Conservation (phyloP, 2,113 vertebrate genomes). For the Engystomops pustulosus region DNA sequence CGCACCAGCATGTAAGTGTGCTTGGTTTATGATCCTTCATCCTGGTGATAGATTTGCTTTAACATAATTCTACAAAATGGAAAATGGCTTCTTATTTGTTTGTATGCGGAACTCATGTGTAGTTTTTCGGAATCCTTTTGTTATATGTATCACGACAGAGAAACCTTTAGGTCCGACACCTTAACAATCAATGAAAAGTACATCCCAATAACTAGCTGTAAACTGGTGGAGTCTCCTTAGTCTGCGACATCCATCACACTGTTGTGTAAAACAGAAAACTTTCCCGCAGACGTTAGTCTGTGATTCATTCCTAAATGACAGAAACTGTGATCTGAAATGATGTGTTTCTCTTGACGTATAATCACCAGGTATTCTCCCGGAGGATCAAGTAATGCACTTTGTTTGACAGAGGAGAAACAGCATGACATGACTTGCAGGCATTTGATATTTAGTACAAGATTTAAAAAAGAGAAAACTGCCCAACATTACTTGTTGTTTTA, state of each 20-base stretch:
- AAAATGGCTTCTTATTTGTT: no score
- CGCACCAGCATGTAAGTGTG: no score
- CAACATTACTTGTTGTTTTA: background rate
- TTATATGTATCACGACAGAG: no score
- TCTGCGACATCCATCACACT: background rate
- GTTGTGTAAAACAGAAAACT: constrained; percentile 25
- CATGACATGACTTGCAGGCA: constrained; percentile 41
- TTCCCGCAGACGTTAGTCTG: constrained; percentile 33
- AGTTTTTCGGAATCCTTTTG: no score
- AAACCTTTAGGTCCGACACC: background rate
- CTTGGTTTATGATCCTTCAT: no score
- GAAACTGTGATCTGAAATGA: constrained; percentile 49
- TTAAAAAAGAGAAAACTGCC: constrained; percentile 23
- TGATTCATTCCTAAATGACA: constrained; percentile 48
- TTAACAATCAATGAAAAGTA: background rate
- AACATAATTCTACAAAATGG: no score
- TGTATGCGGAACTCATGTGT: no score
- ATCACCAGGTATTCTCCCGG: constrained; percentile 43
- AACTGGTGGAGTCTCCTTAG: constrained; percentile 13
- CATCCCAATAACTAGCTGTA: background rate
- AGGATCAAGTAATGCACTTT: constrained; percentile 50
- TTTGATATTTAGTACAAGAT: constrained; percentile 51
- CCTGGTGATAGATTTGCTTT: no score
- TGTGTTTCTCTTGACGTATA: constrained; percentile 53
- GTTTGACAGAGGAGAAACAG: constrained; percentile 52